Evolutionary conservation across 2,113 vertebrate species (phyloP), one percentile per base, ranked within the genome.

Genomic region (Dipodomys stephensi): DNA sequence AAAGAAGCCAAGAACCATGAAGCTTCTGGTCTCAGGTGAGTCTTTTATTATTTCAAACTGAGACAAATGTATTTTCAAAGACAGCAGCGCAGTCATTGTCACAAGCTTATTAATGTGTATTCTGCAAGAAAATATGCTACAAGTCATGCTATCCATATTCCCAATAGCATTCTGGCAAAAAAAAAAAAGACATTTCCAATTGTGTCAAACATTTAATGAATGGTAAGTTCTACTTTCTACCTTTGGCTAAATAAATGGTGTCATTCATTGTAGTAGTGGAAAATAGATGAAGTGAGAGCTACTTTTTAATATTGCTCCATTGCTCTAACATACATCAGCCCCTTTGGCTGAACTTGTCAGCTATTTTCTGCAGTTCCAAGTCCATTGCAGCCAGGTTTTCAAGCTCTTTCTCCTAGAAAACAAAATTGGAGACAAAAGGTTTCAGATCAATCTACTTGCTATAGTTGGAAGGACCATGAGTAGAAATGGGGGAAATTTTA

Each of bases 361-460:
- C 98, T 76, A 99, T 99, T 94, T 99, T 99, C 98, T 99, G 99
- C 95, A 99, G 96, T 95, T 99, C 99, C 97, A 98, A 94, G 91
- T 99, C 99, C 99, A 99, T 99, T 0, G 98, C 98, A 7, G 99
- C 98, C 39, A 99, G 97, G 93, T 99, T 99, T 93, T 99, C 98
- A 96, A 99, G 98, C 91, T 99, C 98, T 64, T 98, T 99, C 89
- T 99, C 98, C 99, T 99, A 96, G 35, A 78, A 91, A 97, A 94
- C 28, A 97, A 65, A 83, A 93, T 46, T 19, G 7, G 49, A 95
- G 35, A 7, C 23, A 44, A 94, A 83, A 93, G 78, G 2, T 93
- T 35, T 60, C 30, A 30, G 25, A 30, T 85, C 27, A 71, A 49
- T 64, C 32, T 81, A 23, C 28, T 39, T 35, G 27, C 62, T 85